phyloP scores from a whole-genome alignment of 1,140 invertebrate species.

The Pteromalus puparum region DNA sequence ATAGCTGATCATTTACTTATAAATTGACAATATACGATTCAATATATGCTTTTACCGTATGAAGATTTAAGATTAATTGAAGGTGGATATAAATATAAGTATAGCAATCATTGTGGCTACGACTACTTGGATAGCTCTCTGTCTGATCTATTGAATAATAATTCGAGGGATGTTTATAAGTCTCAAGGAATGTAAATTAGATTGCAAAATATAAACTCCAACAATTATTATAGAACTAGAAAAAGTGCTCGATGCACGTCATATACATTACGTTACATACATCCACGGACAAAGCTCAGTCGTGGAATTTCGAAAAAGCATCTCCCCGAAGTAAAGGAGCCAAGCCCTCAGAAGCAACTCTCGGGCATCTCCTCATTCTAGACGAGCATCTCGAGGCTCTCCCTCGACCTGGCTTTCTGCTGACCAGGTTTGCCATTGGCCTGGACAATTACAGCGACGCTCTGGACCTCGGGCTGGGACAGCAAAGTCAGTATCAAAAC shows the following conservation, averaged over 20 bases:
- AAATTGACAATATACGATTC: no score
- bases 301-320: background rate
- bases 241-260: background rate
- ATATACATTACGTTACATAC: background rate
- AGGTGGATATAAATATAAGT: no score
- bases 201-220: no score
- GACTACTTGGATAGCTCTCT: no score
- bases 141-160: no score
- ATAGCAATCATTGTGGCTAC: no score
- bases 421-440: slow-evolving; percentile 59
- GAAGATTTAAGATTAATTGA: no score
- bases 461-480: slow-evolving; percentile 62
- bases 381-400: slow-evolving; percentile 73
- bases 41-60: no score
- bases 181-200: no score
- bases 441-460: slow-evolving; percentile 72
- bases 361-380: slow-evolving; percentile 54
- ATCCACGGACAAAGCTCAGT: background rate
- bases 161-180: no score
- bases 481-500: slow-evolving; percentile 71
- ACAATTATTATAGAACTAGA: no score
- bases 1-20: no score
- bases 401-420: slow-evolving; percentile 66
- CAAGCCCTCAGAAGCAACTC: slow-evolving; percentile 5
- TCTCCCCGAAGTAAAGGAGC: background rate